A percentile compares a stretch with the other conserved stretches of the same genome.
phyloP scores from a whole-genome alignment of 2,888 invertebrate species.

The Agrotis clavis region DNA sequence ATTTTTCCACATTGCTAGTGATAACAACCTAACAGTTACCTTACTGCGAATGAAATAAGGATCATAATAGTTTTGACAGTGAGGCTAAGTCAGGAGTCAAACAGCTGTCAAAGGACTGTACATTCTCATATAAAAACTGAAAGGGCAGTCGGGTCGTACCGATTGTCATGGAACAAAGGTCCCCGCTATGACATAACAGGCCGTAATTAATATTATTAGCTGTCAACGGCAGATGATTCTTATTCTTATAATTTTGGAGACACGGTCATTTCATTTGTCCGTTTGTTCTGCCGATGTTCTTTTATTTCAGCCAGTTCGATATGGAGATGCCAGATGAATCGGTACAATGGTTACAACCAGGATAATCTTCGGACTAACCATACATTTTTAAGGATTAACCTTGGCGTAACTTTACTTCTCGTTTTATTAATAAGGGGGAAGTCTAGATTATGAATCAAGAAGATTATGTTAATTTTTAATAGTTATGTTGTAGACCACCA shows the following conservation, averaged over 20 bases:
- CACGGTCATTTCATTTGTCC: constrained; percentile 47
- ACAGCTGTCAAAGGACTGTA: neutral
- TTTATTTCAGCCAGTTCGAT: constrained; percentile 41
- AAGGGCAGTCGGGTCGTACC: constrained; percentile 80
- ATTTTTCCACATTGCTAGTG: neutral
- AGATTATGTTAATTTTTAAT: no score
- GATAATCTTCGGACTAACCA: no score
- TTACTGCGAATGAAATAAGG: neutral
- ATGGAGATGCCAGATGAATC: neutral
- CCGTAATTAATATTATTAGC: constrained; percentile 73
- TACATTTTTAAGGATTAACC: no score
- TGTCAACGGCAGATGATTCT: constrained; percentile 65
- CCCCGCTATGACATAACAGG: constrained; percentile 74
- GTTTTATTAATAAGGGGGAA: no score
- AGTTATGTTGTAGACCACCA: no score
- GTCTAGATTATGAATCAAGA: no score
- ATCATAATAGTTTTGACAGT: neutral
- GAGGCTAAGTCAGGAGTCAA: neutral
- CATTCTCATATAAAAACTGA: constrained; percentile 76
- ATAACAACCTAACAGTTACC: neutral
- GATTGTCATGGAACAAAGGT: constrained; percentile 80
- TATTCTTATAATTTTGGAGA: constrained; percentile 58
- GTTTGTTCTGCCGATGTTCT: constrained; percentile 26
- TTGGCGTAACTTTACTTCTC: no score
- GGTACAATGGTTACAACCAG: no score